These are phyloP conservation scores for Bicyclus anynana DNA, from an alignment of 1,140 invertebrate genomes.

Conservation along the genomic window DNA sequence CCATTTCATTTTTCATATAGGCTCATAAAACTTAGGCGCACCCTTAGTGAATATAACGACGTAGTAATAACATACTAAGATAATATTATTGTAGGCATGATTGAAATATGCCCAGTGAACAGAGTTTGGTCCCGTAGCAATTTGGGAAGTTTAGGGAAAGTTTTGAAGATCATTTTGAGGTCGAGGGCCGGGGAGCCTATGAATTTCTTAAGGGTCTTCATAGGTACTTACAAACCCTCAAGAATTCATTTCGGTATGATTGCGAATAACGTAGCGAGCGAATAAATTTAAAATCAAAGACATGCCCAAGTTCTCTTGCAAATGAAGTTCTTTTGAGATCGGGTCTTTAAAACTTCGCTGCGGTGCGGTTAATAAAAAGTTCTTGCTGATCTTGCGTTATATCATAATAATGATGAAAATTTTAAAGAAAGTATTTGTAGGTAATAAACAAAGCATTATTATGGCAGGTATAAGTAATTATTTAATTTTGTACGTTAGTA, in stretches of 20 bases:
- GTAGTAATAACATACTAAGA: neutral
- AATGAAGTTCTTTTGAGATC: neutral
- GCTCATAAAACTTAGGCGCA: neutral
- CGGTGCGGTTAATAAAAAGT: neutral
- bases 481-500: too few species aligned
- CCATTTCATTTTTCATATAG: neutral
- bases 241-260: neutral
- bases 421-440: neutral
- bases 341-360: neutral
- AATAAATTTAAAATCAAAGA: neutral
- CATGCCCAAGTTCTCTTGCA: neutral
- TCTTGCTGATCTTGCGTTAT: too few species aligned
- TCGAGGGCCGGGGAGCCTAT: neutral
- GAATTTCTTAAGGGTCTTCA: slow-evolving; percentile 5
- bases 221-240: neutral
- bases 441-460: too few species aligned
- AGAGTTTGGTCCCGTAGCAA: slow-evolving; percentile 3
- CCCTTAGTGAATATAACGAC: neutral
- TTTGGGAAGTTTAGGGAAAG: slow-evolving; percentile 7
- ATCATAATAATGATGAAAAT: too few species aligned
- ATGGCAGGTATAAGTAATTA: too few species aligned
- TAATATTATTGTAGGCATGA: slow-evolving; percentile 3
- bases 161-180: slow-evolving; percentile 10
- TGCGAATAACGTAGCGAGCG: neutral
- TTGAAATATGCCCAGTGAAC: slow-evolving; percentile 7